These are phyloP conservation scores for Gymnosoma rotundatum DNA, from an alignment of 2,888 invertebrate species.

Conservation along the genomic window DNA sequence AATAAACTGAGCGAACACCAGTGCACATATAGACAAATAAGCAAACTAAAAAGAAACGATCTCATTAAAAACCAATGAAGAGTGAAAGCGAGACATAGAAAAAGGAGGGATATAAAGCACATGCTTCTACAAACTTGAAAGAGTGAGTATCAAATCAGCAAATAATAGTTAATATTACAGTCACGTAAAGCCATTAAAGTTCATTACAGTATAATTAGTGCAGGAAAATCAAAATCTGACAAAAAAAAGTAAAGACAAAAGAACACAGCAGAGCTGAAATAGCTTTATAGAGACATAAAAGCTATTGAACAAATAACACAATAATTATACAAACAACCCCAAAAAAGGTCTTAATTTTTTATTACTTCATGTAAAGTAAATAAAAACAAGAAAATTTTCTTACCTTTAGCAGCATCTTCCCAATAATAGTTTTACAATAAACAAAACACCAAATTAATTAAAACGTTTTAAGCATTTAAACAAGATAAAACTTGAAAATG, in stretches of 20 bases:
- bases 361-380: background rate
- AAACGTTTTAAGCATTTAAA: constrained; percentile 62
- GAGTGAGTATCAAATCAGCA: constrained; percentile 6
- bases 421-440: constrained; percentile 57
- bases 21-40: background rate
- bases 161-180: constrained; percentile 65
- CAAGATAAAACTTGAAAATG: constrained; percentile 3
- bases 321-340: constrained; percentile 20
- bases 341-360: background rate
- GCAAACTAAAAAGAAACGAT: constrained; percentile 14
- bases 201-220: constrained; percentile 74
- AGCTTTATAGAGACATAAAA: background rate
- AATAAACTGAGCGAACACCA: constrained; percentile 64
- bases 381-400: constrained; percentile 4
- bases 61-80: constrained; percentile 72
- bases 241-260: background rate
- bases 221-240: constrained; percentile 33
- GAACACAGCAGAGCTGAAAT: background rate
- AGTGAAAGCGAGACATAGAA: constrained; percentile 66
- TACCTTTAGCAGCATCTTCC: constrained; percentile 11
- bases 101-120: constrained; percentile 4
- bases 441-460: constrained; percentile 69
- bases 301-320: constrained; percentile 41
- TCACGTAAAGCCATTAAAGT: constrained; percentile 74
- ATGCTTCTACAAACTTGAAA: constrained; percentile 5